Evolutionary conservation across 2,888 invertebrate genomes (phyloP), one percentile per base, ranked within the genome.

Genomic region (Cactoblastis cactorum): DNA sequence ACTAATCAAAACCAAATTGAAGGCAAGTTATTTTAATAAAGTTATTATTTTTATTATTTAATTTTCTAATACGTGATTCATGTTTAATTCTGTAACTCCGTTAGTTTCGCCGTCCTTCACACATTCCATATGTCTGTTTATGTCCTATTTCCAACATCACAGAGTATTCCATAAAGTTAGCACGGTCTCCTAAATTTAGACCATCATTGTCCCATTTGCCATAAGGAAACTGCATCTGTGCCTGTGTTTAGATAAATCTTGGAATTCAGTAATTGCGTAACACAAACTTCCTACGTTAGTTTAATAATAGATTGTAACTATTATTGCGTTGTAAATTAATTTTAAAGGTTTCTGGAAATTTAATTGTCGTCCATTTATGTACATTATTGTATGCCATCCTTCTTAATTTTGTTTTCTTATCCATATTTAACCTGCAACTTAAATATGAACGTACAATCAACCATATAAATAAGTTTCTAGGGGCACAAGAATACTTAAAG

Each of bases 191-290:
- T 37, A 48, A 48, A 48, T 49, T 34, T 49, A 49, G 34, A 35
- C 35, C 12, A 14, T 12, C 35, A 41, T 28, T 39, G 38, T 19
- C 41, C 49, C 41, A 49, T 49, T 41, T 41, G 32, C 17, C 35
- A 22, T 39, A 49, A 18, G 41, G 41, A 49, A n/a, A 49, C 41
- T 49, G 49, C 41, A 41, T 39, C 47, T 39, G 22, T 28, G 9
- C 17, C 28, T 34, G 3, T 5, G 48, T 15, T 38, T 15, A 14
- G 3, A 49, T 39, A 28, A 18, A 49, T 49, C 38, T 28, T 24
- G 38, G 22, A 35, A 47, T 34, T 12, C 3, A 18, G 33, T 11
- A 9, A 12, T 45, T 45, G 12, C 14, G 17, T 45, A 34, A 11
- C 34, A 38, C 47, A 48, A 46, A 15, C 15, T 43, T 43, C 19